Evolutionary conservation across 2,797 vertebrate species (phyloP), one percentile per base, ranked within the genome.

Genomic region (Phalloptychus januarius): DNA sequence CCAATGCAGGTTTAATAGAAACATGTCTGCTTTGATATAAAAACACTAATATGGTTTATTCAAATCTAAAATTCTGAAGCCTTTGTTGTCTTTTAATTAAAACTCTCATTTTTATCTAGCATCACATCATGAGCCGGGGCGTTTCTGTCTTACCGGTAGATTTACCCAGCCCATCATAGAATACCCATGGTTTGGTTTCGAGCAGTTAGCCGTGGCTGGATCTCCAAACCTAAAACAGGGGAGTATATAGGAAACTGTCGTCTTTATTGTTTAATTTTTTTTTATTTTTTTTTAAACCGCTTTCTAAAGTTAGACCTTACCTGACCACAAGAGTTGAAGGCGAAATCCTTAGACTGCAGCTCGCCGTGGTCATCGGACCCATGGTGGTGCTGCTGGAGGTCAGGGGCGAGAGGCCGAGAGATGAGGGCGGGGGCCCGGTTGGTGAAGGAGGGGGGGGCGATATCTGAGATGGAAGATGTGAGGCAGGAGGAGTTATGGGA

Each of bases 241-340:
- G 20, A 76, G 50, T 61, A 72, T 18, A 36, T 11, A 67, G 54
- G 4, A 65, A 65, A 20, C 18, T n/a, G 8, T 54, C 5, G 3
- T 23, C 1, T 38, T 33, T 33, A n/a, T n/a, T n/a, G n/a, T n/a
- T n/a, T n/a, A n/a, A n/a, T 63, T 18, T 36, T 20, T 8, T 18
- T 38, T 18, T 8, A 16, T 16, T 36, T 3, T 33, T 12, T 10
- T 31, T 31, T 13, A 5, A 33, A 3, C 31, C 5, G 0, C 16
- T 63, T 18, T 20, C 36, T 36, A 2, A 7, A 63, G 18, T 63
- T 18, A 36, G 31, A 31, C 58, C 25, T 15, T 89, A 93, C 93
- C 92, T 92, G 89, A 94, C 91, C 70, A 94, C 91, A 83, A 93
- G 70, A 7, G 44, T 16, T 33, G 90, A 74, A 16, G 94, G 91